These are phyloP conservation scores for Neolamprologus fasciatus DNA, from an alignment of 2,113 vertebrate genomes.

Conservation along the genomic window DNA sequence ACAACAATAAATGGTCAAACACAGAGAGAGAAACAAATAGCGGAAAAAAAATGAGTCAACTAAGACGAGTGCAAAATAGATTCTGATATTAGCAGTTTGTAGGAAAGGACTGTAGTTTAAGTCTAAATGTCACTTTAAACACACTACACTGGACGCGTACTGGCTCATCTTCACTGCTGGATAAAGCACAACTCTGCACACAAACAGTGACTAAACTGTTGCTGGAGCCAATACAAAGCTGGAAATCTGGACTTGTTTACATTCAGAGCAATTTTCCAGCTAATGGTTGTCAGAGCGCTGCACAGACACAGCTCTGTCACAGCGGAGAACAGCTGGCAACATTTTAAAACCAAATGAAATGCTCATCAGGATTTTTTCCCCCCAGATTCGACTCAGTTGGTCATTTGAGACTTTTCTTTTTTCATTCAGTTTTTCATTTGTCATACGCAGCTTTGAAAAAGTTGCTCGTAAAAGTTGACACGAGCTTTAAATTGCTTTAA, in stretches of 20 bases:
- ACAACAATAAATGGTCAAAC: not conserved
- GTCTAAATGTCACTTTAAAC: not conserved
- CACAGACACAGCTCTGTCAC: not conserved
- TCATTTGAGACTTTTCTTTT: not conserved
- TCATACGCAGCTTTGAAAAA: not conserved
- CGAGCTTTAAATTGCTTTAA: not conserved
- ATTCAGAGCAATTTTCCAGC: not conserved
- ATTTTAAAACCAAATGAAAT: not conserved
- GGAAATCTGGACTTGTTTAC: not conserved
- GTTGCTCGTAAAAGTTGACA: not conserved
- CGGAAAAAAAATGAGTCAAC: not conserved
- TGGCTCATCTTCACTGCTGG: not conserved
- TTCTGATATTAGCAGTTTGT: not conserved
- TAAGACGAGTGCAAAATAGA: not conserved
- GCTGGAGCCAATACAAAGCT: not conserved
- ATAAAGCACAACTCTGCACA: not conserved
- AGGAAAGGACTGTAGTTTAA: not conserved
- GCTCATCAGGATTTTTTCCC: accelerated
- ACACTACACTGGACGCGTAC: accelerated
- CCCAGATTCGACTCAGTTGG: not conserved
- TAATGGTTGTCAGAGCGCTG: not conserved
- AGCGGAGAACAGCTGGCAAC: not conserved
- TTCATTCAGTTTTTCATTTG: no score
- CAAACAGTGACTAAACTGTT: not conserved
- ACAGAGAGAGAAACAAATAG: not conserved